Percentiles rank a stretch among this genome's conserved stretches.
Conservation (phyloP, 2,888 invertebrate species). For the Pachymerium ferrugineum region DNA sequence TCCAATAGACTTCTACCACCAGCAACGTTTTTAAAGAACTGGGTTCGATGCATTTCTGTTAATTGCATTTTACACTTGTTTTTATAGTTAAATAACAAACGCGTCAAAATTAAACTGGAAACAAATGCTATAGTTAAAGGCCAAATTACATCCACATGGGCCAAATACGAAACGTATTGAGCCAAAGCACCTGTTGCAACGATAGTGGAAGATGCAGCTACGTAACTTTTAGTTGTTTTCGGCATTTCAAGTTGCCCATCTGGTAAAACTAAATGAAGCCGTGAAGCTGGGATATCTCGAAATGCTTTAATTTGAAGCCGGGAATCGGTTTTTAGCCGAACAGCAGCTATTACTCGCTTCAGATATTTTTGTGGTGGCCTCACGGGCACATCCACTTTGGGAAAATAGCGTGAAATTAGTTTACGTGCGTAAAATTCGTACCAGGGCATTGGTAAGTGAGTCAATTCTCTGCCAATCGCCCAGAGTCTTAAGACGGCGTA, state of each 20-base stretch:
- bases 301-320: slow-evolving; percentile 14
- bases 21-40: slow-evolving; percentile 29
- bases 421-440: slow-evolving; percentile 9
- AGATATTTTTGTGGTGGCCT: neutral
- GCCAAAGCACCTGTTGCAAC: neutral
- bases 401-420: neutral
- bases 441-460: slow-evolving; percentile 23
- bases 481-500: slow-evolving; percentile 31
- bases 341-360: slow-evolving; percentile 29
- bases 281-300: slow-evolving; percentile 27
- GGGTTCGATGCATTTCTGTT: slow-evolving; percentile 9
- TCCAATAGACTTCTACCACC: neutral
- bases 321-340: slow-evolving; percentile 21
- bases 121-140: neutral
- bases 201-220: neutral
- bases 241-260: neutral
- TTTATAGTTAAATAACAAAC: neutral
- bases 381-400: neutral
- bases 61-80: neutral
- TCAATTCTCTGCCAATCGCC: slow-evolving; percentile 27
- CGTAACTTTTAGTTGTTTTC: neutral
- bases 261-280: slow-evolving; percentile 25
- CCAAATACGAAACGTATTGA: neutral
- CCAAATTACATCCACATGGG: slow-evolving; percentile 12
- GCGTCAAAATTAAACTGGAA: neutral